A percentile compares a stretch with the other conserved stretches of the same genome.
phyloP scores from a whole-genome alignment of 2,888 invertebrate genomes.

The Hetaerina titia region DNA sequence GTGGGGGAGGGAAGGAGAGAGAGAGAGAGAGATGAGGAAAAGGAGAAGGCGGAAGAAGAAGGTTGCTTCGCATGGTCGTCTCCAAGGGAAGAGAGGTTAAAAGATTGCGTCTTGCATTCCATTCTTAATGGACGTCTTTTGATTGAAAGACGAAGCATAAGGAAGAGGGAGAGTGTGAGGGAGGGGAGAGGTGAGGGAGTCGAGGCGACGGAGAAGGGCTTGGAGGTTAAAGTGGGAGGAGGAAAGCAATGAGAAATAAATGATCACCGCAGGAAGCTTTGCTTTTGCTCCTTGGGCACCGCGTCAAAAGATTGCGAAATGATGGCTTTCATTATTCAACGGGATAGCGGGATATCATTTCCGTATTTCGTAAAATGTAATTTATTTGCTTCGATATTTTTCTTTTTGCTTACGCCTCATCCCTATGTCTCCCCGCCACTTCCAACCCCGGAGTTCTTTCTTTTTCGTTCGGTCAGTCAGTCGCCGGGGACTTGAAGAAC shows the following conservation, averaged over 20 bases:
- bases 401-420: neutral
- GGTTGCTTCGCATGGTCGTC: slow-evolving; percentile 9
- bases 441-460: neutral
- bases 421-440: neutral
- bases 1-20: neutral
- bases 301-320: slow-evolving; percentile 9
- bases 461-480: neutral
- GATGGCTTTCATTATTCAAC: slow-evolving; percentile 35
- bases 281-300: neutral
- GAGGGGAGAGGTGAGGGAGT: neutral
- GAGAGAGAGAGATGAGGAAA: neutral
- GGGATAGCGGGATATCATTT: slow-evolving; percentile 31
- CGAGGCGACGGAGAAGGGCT: neutral
- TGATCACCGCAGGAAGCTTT: slow-evolving; percentile 31
- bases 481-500: neutral
- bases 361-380: neutral
- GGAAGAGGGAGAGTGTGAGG: neutral
- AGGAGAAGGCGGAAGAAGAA: slow-evolving; percentile 23
- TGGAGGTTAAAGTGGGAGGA: too few species aligned
- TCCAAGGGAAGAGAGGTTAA: slow-evolving; percentile 35
- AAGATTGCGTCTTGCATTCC: slow-evolving; percentile 59
- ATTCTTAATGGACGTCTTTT: slow-evolving; percentile 54
- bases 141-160: slow-evolving; percentile 56
- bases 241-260: slow-evolving; percentile 1
- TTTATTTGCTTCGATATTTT: neutral